Percentiles rank a stretch among this genome's conserved stretches.
Evolutionary conservation across 2,888 invertebrate genomes (phyloP).

Genomic region (Podabrus alpinus): DNA sequence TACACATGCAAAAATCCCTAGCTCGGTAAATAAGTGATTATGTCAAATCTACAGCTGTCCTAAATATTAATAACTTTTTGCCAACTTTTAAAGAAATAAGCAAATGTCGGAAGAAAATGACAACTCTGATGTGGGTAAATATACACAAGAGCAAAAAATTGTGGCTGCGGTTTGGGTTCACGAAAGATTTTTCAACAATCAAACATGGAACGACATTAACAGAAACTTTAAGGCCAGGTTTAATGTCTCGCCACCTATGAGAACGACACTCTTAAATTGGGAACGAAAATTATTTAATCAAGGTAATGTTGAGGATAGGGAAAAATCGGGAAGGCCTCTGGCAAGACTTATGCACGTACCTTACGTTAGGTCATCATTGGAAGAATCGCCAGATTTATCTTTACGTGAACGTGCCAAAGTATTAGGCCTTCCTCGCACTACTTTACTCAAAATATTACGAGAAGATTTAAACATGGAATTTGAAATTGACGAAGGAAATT

Average conservation of each 20-base stretch:
- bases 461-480: slow-evolving; percentile 49
- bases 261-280: slow-evolving; percentile 46
- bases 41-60: slow-evolving; percentile 41
- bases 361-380: slow-evolving; percentile 52
- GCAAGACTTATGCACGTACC: slow-evolving; percentile 46
- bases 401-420: slow-evolving; percentile 53
- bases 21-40: background rate
- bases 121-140: slow-evolving; percentile 34
- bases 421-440: slow-evolving; percentile 53
- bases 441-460: slow-evolving; percentile 53
- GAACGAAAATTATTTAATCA: slow-evolving; percentile 54
- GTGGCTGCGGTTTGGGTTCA: slow-evolving; percentile 60
- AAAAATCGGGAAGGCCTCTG: slow-evolving; percentile 53
- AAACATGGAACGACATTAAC: slow-evolving; percentile 52
- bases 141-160: slow-evolving; percentile 55
- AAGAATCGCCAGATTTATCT: slow-evolving; percentile 52
- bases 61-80: slow-evolving; percentile 27
- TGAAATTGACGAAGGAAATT: slow-evolving; percentile 37
- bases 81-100: background rate
- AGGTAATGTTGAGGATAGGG: slow-evolving; percentile 55
- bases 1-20: background rate
- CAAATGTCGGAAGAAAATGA: slow-evolving; percentile 32
- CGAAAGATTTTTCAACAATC: slow-evolving; percentile 53
- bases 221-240: slow-evolving; percentile 55
- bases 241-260: slow-evolving; percentile 51